Conservation (phyloP, 2,797 vertebrate species). For the Pseudopleuronectes americanus region DNA sequence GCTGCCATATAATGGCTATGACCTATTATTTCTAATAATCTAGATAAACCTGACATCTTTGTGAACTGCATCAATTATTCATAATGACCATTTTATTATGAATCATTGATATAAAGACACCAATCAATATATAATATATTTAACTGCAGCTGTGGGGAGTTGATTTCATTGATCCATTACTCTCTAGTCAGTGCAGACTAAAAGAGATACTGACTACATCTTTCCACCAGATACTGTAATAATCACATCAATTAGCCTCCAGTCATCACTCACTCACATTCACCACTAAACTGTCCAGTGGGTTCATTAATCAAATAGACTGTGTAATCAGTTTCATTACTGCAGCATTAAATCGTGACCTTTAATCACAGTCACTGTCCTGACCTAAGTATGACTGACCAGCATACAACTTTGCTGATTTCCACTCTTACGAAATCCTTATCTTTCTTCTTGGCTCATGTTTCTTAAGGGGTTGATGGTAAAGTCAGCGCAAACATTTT, state of each 20-base stretch:
- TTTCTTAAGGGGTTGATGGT: slow-evolving; percentile 23
- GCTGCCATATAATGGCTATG: neutral
- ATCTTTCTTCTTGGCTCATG: slow-evolving; percentile 19
- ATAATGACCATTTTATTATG: slow-evolving; percentile 33
- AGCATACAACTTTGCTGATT: slow-evolving; percentile 2
- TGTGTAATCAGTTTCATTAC: slow-evolving; percentile 30
- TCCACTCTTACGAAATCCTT: slow-evolving; percentile 22
- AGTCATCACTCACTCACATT: slow-evolving; percentile 11
- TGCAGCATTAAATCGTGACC: slow-evolving; percentile 29
- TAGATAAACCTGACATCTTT: slow-evolving; percentile 6
- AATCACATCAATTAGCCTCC: slow-evolving; percentile 10
- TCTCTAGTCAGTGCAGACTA: neutral
- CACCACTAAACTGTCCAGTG: slow-evolving; percentile 14
- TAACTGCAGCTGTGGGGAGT: slow-evolving; percentile 1
- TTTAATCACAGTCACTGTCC: slow-evolving; percentile 13
- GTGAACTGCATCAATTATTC: slow-evolving; percentile 40
- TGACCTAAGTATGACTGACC: neutral
- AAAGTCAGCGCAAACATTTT: slow-evolving; percentile 28
- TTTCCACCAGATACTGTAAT: slow-evolving; percentile 6
- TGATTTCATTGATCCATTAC: slow-evolving; percentile 15
- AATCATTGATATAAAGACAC: slow-evolving; percentile 17
- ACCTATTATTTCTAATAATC: slow-evolving; percentile 12
- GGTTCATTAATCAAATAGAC: slow-evolving; percentile 34
- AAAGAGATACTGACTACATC: neutral
- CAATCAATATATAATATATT: slow-evolving; percentile 3